These are phyloP conservation scores for Odocoileus hemionus DNA, from an alignment of 2,113 vertebrate genomes.

Conservation along the genomic window DNA sequence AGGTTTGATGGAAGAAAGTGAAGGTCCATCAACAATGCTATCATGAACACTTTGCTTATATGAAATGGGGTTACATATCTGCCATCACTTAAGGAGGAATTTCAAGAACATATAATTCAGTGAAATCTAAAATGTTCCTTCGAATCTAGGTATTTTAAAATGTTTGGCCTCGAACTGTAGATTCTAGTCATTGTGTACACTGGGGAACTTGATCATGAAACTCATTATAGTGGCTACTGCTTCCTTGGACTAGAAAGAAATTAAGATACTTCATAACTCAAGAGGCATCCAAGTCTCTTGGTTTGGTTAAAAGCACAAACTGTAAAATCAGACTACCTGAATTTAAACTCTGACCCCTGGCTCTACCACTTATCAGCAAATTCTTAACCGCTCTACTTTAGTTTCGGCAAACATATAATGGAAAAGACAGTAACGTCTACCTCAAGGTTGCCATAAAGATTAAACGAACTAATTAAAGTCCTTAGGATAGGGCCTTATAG, in stretches of 20 bases:
- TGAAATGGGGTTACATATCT: background rate
- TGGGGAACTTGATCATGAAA: background rate
- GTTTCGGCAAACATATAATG: background rate
- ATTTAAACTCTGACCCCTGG: background rate
- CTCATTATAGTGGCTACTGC: background rate
- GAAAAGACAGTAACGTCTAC: background rate
- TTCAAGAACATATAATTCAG: background rate
- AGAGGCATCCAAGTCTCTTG: background rate
- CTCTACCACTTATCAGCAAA: background rate
- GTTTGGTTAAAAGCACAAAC: background rate
- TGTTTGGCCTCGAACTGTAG: background rate
- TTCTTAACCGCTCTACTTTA: background rate
- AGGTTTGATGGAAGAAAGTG: background rate
- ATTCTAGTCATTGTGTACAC: background rate
- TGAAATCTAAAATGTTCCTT: constrained; percentile 3
- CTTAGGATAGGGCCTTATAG: background rate
- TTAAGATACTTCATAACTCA: background rate
- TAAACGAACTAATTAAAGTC: constrained; percentile 16
- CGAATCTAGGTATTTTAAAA: background rate
- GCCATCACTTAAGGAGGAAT: background rate
- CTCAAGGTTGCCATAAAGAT: background rate
- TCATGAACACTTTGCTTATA: background rate
- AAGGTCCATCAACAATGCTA: background rate
- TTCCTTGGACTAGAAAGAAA: background rate
- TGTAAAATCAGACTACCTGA: background rate